Evolutionary conservation across 2,113 vertebrate genomes (phyloP), one percentile per base, ranked within the genome.

Genomic region (Clarias gariepinus): DNA sequence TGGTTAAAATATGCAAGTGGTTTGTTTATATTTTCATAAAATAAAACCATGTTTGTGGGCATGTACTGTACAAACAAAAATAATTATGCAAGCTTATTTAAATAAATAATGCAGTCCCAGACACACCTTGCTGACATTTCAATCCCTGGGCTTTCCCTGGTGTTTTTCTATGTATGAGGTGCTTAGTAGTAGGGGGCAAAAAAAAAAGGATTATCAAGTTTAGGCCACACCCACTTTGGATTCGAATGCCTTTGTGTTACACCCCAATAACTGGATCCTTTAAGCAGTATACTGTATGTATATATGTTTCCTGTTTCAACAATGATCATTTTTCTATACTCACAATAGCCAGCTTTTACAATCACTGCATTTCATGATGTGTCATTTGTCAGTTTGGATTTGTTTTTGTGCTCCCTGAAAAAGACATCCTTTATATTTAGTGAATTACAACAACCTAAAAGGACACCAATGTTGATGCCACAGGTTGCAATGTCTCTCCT

Each of bases 341-440:
- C 53, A 66, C 84, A 86, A 71, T 58, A 60, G 74, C 64, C 52
- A 80, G 10, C 30, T 68, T 82, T 82, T 7, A 4, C 57, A 47
- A 15, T 47, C 25, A 30, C 12, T 8, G 11, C 58, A 33, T 55
- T 33, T 33, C 25, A 84, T 23, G 15, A 15, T 33, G 36, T 36
- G 85, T 79, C 33, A 84, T 47, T 81, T 64, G 41, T 68, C 58
- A 28, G 66, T 53, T 84, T 41, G 4, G 11, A 36, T 52, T 66
- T 53, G 25, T 66, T 47, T 66, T 69, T 83, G n/a, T 33, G 53
- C 28, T 53, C 74, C 74, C 52, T 78, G 23, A 55, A 77, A 55
- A 21, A 47, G 28, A 79, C 28, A 11, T 58, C 3, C 7, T 33
- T 79, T 79, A n/a, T 53, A 53, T 53, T 53, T 13, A 53, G 16